Evolutionary conservation across 2,113 vertebrate genomes (phyloP).

Genomic region (Lampris incognitus): DNA sequence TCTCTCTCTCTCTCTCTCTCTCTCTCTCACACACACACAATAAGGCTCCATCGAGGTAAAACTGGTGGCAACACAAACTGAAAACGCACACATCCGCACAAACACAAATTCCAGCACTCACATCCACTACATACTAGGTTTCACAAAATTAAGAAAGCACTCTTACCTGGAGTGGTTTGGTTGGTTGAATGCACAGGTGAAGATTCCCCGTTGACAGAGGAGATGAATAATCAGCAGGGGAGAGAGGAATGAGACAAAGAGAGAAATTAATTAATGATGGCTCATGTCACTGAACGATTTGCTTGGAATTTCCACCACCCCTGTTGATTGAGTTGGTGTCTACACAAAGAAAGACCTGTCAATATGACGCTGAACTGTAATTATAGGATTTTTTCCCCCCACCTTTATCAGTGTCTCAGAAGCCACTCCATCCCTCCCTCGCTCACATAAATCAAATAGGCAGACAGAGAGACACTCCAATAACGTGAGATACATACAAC

Average conservation of each 20-base stretch:
- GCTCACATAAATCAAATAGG: neutral
- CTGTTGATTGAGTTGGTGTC: neutral
- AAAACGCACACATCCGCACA: no score
- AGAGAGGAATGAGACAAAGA: neutral
- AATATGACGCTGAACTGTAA: neutral
- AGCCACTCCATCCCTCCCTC: neutral
- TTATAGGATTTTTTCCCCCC: neutral
- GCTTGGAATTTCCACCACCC: neutral
- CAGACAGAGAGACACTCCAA: neutral
- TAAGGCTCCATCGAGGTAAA: no score
- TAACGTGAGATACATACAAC: neutral
- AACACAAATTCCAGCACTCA: no score
- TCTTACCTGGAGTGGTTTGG: conserved; percentile 3
- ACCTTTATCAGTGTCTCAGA: neutral
- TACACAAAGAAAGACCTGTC: neutral
- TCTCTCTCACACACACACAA: no score
- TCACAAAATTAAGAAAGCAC: neutral
- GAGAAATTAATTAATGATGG: neutral
- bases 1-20: no score
- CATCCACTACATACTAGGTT: no score
- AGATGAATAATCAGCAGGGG: neutral
- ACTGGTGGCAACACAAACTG: no score
- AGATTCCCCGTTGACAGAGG: neutral
- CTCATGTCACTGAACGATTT: neutral
- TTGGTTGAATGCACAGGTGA: neutral